phyloP scores from a whole-genome alignment of 2,888 invertebrate species.

The Pandemis heparana region DNA sequence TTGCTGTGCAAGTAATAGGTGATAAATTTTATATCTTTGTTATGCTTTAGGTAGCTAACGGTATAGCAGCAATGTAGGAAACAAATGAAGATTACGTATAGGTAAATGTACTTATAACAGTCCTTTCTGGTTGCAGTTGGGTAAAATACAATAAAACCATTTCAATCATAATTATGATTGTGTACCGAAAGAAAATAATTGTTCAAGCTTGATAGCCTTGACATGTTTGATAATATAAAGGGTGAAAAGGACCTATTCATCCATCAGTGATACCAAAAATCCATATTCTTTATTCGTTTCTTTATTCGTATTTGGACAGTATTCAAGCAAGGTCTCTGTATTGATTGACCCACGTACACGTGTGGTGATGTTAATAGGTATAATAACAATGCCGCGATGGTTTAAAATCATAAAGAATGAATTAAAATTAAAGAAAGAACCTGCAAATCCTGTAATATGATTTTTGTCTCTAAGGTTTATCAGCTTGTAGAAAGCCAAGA shows the following conservation, averaged over 20 bases:
- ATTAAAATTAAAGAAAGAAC: background rate
- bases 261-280: slow-evolving; percentile 9
- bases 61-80: no score
- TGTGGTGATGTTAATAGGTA: background rate
- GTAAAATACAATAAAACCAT: background rate
- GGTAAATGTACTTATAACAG: background rate
- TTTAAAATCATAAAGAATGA: background rate
- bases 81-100: background rate
- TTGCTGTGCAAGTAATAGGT: slow-evolving; percentile 3
- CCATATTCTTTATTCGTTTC: slow-evolving; percentile 27
- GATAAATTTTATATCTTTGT: slow-evolving; percentile 3
- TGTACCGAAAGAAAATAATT: background rate
- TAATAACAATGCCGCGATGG: background rate
- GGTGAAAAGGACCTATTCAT: background rate
- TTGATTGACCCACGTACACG: slow-evolving; percentile 22
- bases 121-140: background rate
- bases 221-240: slow-evolving; percentile 14
- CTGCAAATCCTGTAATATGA: background rate
- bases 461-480: background rate
- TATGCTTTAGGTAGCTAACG: background rate
- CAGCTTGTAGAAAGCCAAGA: background rate
- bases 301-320: slow-evolving; percentile 20
- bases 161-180: background rate
- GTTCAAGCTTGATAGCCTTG: slow-evolving; percentile 22
- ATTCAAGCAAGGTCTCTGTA: slow-evolving; percentile 28